phyloP scores from a whole-genome alignment of 2,888 invertebrate genomes.

The Sinohyriopsis cumingii region DNA sequence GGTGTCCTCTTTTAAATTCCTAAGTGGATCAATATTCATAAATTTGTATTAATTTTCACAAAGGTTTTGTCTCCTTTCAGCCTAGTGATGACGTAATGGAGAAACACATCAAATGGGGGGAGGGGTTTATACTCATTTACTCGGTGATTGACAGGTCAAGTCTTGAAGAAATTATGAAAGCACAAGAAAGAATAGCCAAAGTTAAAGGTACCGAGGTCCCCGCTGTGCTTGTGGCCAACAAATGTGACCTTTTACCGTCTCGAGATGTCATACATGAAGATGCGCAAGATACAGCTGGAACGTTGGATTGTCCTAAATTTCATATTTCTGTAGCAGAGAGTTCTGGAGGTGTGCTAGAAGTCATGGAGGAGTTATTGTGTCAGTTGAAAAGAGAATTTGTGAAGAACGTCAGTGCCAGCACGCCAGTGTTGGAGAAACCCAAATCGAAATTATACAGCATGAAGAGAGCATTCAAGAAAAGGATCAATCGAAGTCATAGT shows the following conservation, averaged over 20 bases:
- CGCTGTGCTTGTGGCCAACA: constrained; percentile 62
- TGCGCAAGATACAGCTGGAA: constrained; percentile 42
- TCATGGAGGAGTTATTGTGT: constrained; percentile 62
- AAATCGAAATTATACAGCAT: constrained; percentile 61
- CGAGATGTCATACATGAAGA: constrained; percentile 58
- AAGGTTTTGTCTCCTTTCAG: constrained; percentile 27
- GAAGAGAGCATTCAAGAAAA: constrained; percentile 65
- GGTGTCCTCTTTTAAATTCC: no score
- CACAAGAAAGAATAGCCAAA: constrained; percentile 65
- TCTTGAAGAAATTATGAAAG: constrained; percentile 86
- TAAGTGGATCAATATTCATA: background rate
- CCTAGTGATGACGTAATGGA: constrained; percentile 48
- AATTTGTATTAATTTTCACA: background rate
- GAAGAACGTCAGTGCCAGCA: constrained; percentile 42
- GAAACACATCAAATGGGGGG: constrained; percentile 85
- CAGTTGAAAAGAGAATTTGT: constrained; percentile 61
- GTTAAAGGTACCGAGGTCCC: constrained; percentile 51
- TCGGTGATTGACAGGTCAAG: constrained; percentile 90
- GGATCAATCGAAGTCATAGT: constrained; percentile 63
- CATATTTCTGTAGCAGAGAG: constrained; percentile 66
- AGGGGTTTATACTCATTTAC: constrained; percentile 89
- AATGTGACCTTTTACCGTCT: constrained; percentile 59
- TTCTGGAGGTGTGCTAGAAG: constrained; percentile 55
- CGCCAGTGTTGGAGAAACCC: constrained; percentile 42
- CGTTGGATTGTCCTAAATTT: constrained; percentile 60